A percentile compares a stretch with the other conserved stretches of the same genome.
Conservation (phyloP, 2,797 vertebrate genomes). For the Adelosebastes latens region DNA sequence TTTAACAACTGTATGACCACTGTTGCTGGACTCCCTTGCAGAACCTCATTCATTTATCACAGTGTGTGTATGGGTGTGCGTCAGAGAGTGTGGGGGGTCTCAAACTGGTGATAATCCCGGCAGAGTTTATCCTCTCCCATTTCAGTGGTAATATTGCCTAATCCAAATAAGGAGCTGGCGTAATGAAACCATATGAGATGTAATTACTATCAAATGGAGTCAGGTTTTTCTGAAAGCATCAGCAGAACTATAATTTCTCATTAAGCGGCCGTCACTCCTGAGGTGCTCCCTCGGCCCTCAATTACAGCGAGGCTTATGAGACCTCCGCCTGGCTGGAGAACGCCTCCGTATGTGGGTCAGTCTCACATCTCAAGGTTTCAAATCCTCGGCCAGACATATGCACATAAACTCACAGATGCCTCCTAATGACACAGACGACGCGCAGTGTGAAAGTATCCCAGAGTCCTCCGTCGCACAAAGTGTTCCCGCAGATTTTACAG, state of each 20-base stretch:
- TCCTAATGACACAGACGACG: slow-evolving; percentile 10
- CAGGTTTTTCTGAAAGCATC: slow-evolving; percentile 61
- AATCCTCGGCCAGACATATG: slow-evolving; percentile 19
- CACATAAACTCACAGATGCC: slow-evolving; percentile 28
- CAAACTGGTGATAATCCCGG: slow-evolving; percentile 40
- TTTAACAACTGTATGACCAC: neutral
- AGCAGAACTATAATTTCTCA: slow-evolving; percentile 74
- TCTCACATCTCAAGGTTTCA: slow-evolving; percentile 23
- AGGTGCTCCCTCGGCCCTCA: slow-evolving; percentile 58
- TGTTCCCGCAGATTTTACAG: slow-evolving; percentile 30
- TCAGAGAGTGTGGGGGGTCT: slow-evolving; percentile 2
- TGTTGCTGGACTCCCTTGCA: neutral
- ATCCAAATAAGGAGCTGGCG: slow-evolving; percentile 57
- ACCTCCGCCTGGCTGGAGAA: slow-evolving; percentile 48
- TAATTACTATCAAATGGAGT: slow-evolving; percentile 67
- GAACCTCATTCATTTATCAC: slow-evolving; percentile 18
- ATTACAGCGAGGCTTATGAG: slow-evolving; percentile 62
- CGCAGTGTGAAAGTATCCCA: neutral
- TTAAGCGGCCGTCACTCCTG: slow-evolving; percentile 68
- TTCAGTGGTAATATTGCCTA: slow-evolving; percentile 58
- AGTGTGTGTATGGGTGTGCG: neutral
- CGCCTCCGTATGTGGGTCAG: slow-evolving; percentile 47
- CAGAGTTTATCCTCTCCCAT: slow-evolving; percentile 49
- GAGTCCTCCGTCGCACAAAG: neutral
- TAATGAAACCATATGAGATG: slow-evolving; percentile 71